Percentiles rank a stretch among this genome's conserved stretches.
Evolutionary conservation across 2,113 vertebrate genomes (phyloP).

Genomic region (Microcebus lehilahytsara): DNA sequence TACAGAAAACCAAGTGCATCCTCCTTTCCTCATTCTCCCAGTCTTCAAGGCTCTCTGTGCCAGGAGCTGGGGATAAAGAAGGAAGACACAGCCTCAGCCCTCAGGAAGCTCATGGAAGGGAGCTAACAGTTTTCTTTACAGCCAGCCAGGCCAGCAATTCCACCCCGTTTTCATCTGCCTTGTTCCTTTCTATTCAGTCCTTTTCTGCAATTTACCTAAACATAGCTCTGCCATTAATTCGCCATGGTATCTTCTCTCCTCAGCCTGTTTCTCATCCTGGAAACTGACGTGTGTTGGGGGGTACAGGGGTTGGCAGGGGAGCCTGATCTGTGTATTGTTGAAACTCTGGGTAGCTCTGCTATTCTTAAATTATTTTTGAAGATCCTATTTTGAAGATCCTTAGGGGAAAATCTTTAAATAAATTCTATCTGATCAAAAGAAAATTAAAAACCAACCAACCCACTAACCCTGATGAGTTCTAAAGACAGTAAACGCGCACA

Average conservation of each 20-base stretch:
- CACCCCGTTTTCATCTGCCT: not conserved
- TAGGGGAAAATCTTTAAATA: not conserved
- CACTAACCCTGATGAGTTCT: not conserved
- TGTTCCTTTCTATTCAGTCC: not conserved
- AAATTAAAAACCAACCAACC: not conserved
- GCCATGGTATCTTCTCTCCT: not conserved
- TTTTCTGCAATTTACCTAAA: conserved; percentile 31
- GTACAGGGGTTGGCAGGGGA: not conserved
- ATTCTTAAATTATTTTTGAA: not conserved
- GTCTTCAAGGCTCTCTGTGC: not conserved
- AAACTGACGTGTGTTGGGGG: not conserved
- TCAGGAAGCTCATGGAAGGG: not conserved
- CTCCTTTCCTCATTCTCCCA: not conserved
- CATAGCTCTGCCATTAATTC: not conserved
- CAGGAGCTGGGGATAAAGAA: not conserved
- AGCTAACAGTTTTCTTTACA: not conserved
- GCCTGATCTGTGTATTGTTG: not conserved
- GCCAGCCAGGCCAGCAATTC: not conserved
- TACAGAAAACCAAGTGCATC: not conserved
- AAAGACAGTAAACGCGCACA: not conserved
- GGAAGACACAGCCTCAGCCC: not conserved
- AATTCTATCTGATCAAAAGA: not conserved
- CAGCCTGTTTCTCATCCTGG: not conserved
- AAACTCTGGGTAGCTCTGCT: not conserved
- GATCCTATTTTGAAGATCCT: not conserved